Evolutionary conservation across 2,113 vertebrate species (phyloP).

Genomic region (Isichthys henryi): DNA sequence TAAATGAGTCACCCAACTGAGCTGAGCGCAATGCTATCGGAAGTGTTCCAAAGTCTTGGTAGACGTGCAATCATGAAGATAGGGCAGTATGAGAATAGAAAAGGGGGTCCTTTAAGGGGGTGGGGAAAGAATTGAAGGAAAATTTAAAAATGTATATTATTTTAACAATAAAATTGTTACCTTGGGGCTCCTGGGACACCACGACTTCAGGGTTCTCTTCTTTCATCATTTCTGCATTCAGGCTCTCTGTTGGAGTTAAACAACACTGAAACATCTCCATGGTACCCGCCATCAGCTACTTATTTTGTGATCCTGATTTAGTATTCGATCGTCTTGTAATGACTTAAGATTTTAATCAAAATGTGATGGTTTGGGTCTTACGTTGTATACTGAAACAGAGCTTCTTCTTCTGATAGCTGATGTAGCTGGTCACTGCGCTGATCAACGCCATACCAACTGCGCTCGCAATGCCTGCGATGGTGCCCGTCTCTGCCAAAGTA

Average conservation of each 20-base stretch:
- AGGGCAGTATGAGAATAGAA: not conserved
- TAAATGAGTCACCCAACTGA: not conserved
- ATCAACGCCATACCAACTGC: slow-evolving; percentile 80
- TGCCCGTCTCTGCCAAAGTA: slow-evolving; percentile 66
- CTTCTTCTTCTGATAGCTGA: slow-evolving; percentile 97
- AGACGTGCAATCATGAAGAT: not conserved
- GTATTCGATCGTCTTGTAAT: not conserved
- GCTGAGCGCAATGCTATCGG: too few relatives aligned
- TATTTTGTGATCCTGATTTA: not conserved
- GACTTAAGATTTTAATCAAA: not conserved
- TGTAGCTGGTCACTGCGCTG: slow-evolving; percentile 81
- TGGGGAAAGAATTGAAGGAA: not conserved
- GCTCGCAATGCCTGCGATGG: slow-evolving; percentile 81
- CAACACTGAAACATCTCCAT: not conserved
- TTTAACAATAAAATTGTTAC: slow-evolving; percentile 45
- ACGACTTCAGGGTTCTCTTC: slow-evolving; percentile 80
- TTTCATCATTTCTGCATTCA: slow-evolving; percentile 78
- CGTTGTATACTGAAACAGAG: slow-evolving; percentile 90
- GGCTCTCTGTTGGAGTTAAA: slow-evolving; percentile 64
- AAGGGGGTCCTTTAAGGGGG: not conserved
- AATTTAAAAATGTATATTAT: not conserved
- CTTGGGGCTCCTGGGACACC: slow-evolving; percentile 83
- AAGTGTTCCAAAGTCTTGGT: not conserved
- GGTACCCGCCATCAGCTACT: not conserved
- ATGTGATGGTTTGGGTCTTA: slow-evolving; percentile 45